These are phyloP conservation scores for Trissolcus brochymenae DNA, from an alignment of 2,888 invertebrate species.

Conservation along the genomic window DNA sequence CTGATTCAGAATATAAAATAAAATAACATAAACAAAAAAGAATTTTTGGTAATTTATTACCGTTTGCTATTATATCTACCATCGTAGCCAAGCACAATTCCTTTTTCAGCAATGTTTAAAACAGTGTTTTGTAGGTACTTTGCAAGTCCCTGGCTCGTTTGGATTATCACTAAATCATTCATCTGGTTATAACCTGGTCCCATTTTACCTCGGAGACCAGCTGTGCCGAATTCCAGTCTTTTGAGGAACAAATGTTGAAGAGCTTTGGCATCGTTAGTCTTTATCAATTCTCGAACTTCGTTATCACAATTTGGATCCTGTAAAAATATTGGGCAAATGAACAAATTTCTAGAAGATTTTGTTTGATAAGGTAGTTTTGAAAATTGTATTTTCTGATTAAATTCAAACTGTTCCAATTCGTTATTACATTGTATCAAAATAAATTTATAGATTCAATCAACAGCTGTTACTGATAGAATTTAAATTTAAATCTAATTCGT, in stretches of 20 bases:
- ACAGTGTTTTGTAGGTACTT: slow-evolving; percentile 83
- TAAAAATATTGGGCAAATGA: slow-evolving; percentile 24
- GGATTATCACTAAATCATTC: slow-evolving; percentile 97
- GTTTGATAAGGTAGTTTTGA: too few species aligned
- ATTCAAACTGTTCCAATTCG: neutral
- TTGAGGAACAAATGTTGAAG: slow-evolving; percentile 82
- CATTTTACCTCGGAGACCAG: slow-evolving; percentile 95
- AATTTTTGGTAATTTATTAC: slow-evolving; percentile 77
- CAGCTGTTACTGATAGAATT: neutral
- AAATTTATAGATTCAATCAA: too few species aligned
- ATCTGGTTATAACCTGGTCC: slow-evolving; percentile 93
- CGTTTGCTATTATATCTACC: slow-evolving; percentile 93
- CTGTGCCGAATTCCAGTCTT: slow-evolving; percentile 93
- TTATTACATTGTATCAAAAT: too few species aligned
- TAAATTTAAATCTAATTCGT: neutral
- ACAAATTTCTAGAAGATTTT: neutral
- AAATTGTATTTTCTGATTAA: neutral
- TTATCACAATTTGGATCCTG: slow-evolving; percentile 82
- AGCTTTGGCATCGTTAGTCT: slow-evolving; percentile 79
- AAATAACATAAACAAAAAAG: too few species aligned
- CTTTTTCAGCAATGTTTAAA: slow-evolving; percentile 79
- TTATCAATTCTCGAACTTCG: slow-evolving; percentile 81
- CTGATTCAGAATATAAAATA: too few species aligned
- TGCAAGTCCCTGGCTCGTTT: slow-evolving; percentile 93
- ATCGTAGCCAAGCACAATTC: slow-evolving; percentile 94